These are phyloP conservation scores for Hemiprocne comata DNA, from an alignment of 2,113 vertebrate genomes.

Conservation along the genomic window DNA sequence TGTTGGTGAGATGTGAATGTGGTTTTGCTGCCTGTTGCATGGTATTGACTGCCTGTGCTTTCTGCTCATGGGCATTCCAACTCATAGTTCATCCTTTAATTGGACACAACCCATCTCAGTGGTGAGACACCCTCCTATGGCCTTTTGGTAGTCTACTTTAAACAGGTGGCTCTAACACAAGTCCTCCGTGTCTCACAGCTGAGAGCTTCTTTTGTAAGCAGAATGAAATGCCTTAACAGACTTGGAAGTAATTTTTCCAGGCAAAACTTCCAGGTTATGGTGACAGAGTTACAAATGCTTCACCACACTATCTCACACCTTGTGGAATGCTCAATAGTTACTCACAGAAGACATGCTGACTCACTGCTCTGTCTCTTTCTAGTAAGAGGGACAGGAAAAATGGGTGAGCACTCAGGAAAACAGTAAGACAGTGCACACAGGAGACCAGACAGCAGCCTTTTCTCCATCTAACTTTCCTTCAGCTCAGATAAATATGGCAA, in stretches of 20 bases:
- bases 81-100: neutral
- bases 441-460: neutral
- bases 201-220: neutral
- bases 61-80: neutral
- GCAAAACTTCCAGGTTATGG: neutral
- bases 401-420: no score
- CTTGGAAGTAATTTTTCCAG: neutral
- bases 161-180: neutral
- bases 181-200: neutral
- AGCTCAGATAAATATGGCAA: neutral
- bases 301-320: neutral
- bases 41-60: neutral
- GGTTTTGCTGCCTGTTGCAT: neutral
- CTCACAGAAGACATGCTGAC: neutral
- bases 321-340: neutral
- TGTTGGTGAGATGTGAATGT: accelerated
- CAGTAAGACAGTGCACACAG: neutral
- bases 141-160: neutral
- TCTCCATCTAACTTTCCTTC: neutral
- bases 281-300: neutral
- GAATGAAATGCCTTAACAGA: neutral
- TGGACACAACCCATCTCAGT: neutral
- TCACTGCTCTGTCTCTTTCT: neutral
- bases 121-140: neutral
- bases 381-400: neutral